Evolutionary conservation across 92 coral and sea anemone genomes (phyloP), one percentile per base, ranked within the genome.

Genomic region (Palythoa grandis): DNA sequence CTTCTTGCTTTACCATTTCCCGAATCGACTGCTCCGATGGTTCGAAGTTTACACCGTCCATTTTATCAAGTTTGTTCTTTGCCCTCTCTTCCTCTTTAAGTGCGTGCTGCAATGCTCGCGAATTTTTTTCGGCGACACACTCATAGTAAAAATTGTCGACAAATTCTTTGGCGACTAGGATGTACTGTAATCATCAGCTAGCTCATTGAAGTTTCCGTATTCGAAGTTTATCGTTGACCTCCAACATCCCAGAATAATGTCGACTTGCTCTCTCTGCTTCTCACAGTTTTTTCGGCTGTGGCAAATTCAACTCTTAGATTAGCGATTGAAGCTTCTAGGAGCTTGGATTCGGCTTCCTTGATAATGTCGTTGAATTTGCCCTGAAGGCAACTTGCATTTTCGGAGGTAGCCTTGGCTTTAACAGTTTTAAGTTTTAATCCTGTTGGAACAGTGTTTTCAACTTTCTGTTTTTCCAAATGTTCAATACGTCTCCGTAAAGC

Each of bases 11-110:
- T 47, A 73, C 77, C 77, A 73, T 73, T 39, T 73, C 57, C 43
- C 77, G 57, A 13, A 40, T 73, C 43, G 75, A 70, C 50, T 70
- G 75, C 48, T 35, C 75, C 22, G 52, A 29, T 29, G 75, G 75
- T 39, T 70, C 50, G 50, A 70, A 70, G 75, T 29, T 70, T 29
- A 70, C 75, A 39, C 75, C 52, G 20, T 70, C 75, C 75, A 70
- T 70, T 70, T 70, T 70, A 29, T 70, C 75, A 13, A 39, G 47
- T 35, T 70, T 70, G 47, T 39, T 70, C 10, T 70, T 70, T 39
- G 43, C 75, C 75, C 50, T 70, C 50, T 70, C 75, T 16, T 70
- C 75, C 75, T 29, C 75, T 70, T 70, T 70, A 70, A 70, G 75
- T 39, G 75, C 17, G 75, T 70, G 43, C 43, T 35, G 75, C 10